Conservation (phyloP, 2,113 vertebrate genomes). For the Varanus salvator region DNA sequence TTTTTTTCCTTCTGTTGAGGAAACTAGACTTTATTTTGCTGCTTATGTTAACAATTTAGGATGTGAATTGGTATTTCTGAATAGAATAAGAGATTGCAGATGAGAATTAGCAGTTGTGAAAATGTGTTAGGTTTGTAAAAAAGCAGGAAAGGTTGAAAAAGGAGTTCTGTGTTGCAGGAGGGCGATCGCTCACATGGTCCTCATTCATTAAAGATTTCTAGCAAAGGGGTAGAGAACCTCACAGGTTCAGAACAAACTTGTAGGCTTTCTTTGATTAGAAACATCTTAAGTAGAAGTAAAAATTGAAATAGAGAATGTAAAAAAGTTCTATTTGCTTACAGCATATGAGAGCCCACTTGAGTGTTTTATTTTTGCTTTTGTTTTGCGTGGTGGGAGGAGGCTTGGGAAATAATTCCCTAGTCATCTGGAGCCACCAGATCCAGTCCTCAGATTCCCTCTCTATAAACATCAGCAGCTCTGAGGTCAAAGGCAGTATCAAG, state of each 20-base stretch:
- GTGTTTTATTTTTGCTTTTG: background rate
- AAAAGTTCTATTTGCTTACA: background rate
- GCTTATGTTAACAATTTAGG: conserved; percentile 12
- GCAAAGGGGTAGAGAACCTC: background rate
- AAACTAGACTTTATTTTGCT: conserved; percentile 34
- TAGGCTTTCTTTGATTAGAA: background rate
- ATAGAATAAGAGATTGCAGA: conserved; percentile 1
- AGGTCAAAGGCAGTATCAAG: background rate
- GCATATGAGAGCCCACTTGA: conserved; percentile 26
- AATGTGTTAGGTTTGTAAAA: conserved; percentile 11
- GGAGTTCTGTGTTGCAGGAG: background rate
- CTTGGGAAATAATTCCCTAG: conserved; percentile 14
- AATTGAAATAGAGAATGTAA: conserved; percentile 11
- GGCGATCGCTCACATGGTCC: background rate
- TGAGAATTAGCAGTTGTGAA: conserved; percentile 17
- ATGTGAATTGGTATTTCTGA: conserved; percentile 14
- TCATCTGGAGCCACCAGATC: background rate
- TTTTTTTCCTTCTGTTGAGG: conserved; percentile 42
- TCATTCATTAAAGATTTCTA: conserved; percentile 4
- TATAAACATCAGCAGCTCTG: background rate
- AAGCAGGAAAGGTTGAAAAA: conserved; percentile 16
- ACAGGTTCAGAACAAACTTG: background rate
- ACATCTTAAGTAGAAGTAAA: background rate
- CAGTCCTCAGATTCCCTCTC: conserved; percentile 3
- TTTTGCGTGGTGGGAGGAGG: no score